Conservation (phyloP, 2,888 invertebrate genomes). For the Rhorus exstirpatorius region DNA sequence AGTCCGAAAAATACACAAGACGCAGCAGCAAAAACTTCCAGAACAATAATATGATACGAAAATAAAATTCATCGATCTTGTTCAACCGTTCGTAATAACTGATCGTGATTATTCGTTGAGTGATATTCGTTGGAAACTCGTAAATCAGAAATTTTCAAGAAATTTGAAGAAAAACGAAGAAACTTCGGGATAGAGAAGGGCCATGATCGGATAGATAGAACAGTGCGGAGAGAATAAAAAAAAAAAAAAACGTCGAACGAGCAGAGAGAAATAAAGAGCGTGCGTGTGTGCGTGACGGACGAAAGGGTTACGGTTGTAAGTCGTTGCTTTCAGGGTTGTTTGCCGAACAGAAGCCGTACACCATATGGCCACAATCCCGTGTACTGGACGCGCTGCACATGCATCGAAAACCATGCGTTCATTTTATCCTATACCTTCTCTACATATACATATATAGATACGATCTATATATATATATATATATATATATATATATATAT, state of each 20-base stretch:
- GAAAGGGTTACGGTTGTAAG: constrained; percentile 57
- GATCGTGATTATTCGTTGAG: no score
- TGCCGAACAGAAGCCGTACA: constrained; percentile 83
- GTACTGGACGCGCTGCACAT: constrained; percentile 54
- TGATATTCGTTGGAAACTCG: no score
- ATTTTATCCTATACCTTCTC: constrained; percentile 28
- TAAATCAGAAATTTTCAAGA: neutral
- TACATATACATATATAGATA: constrained; percentile 4
- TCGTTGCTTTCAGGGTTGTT: constrained; percentile 74
- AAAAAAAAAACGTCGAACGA: neutral
- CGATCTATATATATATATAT: neutral
- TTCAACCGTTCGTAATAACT: no score
- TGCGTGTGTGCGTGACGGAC: constrained; percentile 21
- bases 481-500: neutral
- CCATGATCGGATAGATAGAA: neutral
- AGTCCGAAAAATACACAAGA: neutral
- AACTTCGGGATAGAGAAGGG: neutral
- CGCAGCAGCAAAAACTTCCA: no score
- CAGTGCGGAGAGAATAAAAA: neutral
- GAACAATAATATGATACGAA: no score
- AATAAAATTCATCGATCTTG: no score
- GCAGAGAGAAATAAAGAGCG: constrained; percentile 4
- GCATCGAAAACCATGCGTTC: constrained; percentile 61
- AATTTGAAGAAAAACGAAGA: neutral
- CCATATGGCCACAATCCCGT: constrained; percentile 68